Base-by-base conservation (phyloP, 2,113 vertebrate genomes). In the Phrynocephalus versicolor region DNA sequence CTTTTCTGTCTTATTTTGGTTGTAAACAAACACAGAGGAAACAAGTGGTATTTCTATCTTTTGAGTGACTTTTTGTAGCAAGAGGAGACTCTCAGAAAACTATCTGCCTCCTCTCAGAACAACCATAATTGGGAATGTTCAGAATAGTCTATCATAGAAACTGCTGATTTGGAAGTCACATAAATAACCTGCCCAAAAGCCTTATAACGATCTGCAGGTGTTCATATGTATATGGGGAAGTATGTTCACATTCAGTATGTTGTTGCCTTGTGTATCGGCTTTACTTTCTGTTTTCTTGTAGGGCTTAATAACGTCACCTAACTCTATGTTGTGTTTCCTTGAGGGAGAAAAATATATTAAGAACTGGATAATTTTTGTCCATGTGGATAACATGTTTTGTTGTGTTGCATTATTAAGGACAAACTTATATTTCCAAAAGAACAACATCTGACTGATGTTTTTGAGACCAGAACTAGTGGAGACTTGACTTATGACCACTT, bases 61-160 rank as follows among this genome's bases (percentile, higher is more conserved):
- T 3, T 70, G 0, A 6, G 12, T 33, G 33, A 0, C 0, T 14
- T 85, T 71, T 82, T 33, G 45, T 30, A 58, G 33, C 21, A 6
- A 9, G 14, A 0, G 0, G n/a, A 79, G 58, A 15, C 55, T 58
- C 41, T 5, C 19, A 57, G 77, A 23, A 76, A 23, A 25, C 16
- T 74, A n/a, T 33, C 16, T 75, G 30, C 5, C 10, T 62, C 27
- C 0, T 90, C 75, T 82, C 5, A 7, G 69, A 0, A 37, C 84
- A 1, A n/a, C 25, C 3, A 55, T 58, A 74, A 64, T 5, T 89
- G 0, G 65, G 57, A 2, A 37, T 62, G 0, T 19, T 30, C 60
- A 18, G 37, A 0, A 14, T 57, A 88, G 27, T 16, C 85, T 92
- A 88, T 88, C 84, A 83, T 90, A n/a, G 3, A 83, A 84, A 58